A percentile compares a stretch with the other conserved stretches of the same genome.
phyloP scores from a whole-genome alignment of 1,140 invertebrate species.

The Sycobia sp. region DNA sequence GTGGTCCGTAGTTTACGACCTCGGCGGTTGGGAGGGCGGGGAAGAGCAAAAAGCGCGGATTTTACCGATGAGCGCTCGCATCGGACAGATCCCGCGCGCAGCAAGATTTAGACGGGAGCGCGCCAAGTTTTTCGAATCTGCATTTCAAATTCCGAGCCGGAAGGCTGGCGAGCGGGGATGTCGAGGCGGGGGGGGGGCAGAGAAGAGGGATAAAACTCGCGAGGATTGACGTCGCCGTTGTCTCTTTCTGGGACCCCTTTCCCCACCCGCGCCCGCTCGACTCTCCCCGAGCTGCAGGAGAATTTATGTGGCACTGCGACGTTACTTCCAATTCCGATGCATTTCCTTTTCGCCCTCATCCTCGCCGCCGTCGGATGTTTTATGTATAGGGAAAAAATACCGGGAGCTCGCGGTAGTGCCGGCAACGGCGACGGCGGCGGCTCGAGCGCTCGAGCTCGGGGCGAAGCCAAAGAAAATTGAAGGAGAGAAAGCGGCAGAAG shows the following conservation, averaged over 20 bases:
- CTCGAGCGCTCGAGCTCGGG: no score
- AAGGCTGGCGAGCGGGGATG: conserved; percentile 7
- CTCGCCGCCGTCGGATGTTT: conserved; percentile 30
- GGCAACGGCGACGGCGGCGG: no score
- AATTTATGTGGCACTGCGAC: conserved; percentile 29
- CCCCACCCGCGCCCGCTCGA: neutral
- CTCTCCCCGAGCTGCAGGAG: neutral
- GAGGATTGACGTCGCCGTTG: conserved; percentile 29
- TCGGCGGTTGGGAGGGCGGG: no score
- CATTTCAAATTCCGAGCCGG: conserved; percentile 28
- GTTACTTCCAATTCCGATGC: conserved; percentile 29
- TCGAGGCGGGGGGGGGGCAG: no score
- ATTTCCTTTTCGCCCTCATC: conserved; percentile 25
- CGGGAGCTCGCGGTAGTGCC: neutral
- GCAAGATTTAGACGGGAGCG: conserved; percentile 24
- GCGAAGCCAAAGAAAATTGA: no score
- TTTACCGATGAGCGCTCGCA: no score
- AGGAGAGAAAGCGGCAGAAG: no score
- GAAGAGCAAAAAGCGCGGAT: no score
- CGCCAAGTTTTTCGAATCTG: conserved; percentile 31
- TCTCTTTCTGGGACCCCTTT: conserved; percentile 7
- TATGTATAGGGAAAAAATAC: conserved; percentile 28
- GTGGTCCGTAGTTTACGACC: no score
- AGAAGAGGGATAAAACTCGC: no score
- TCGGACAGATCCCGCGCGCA: no score